phyloP scores from a whole-genome alignment of 1,140 invertebrate genomes.

The Zaprionus nigranus region DNA sequence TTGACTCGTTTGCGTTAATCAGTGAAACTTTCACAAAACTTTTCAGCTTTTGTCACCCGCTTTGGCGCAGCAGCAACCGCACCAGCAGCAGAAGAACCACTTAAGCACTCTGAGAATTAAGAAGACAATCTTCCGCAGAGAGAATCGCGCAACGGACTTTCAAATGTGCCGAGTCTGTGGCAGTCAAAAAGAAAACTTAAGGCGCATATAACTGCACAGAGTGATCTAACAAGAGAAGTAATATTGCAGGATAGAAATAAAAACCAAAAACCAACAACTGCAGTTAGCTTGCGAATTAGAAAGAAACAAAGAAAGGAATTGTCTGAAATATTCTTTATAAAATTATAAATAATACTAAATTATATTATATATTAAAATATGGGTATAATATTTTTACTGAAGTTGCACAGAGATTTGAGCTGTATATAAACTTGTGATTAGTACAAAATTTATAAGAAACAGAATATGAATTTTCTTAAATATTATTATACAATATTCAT shows the following conservation, averaged over 20 bases:
- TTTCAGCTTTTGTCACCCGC: slow-evolving; percentile 57
- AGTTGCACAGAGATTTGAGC: no score
- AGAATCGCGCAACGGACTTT: slow-evolving; percentile 2
- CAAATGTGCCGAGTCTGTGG: not conserved
- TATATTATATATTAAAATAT: not conserved
- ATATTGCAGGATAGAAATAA: not conserved
- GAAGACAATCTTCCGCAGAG: slow-evolving; percentile 9
- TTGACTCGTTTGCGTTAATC: slow-evolving; percentile 56
- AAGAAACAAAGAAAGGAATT: no score
- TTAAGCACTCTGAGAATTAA: slow-evolving; percentile 16
- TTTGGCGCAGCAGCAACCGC: not conserved
- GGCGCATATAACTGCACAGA: not conserved
- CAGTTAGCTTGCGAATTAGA: no score
- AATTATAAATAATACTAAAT: no score
- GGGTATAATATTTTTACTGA: not conserved
- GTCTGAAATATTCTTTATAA: no score
- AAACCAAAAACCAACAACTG: no score
- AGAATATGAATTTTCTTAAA: not conserved
- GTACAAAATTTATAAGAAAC: not conserved
- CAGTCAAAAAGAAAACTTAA: not conserved
- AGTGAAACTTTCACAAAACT: slow-evolving; percentile 72
- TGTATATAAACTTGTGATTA: not conserved
- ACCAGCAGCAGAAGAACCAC: slow-evolving; percentile 9
- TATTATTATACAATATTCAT: not conserved
- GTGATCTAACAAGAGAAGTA: not conserved